Conservation (phyloP, 2,113 vertebrate species). For the Prinia subflava region DNA sequence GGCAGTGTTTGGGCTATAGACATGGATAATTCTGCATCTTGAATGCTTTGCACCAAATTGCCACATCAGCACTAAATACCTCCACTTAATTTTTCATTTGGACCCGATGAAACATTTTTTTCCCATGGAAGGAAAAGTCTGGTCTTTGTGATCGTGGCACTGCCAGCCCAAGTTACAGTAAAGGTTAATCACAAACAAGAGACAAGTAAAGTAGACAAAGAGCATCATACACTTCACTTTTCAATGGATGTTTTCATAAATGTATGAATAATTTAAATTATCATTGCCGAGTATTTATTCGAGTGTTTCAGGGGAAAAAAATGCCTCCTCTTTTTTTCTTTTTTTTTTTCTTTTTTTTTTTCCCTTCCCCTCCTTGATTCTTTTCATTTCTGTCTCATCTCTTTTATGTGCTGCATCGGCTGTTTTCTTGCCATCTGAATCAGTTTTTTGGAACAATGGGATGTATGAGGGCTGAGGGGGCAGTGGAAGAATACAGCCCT, state of each 20-base stretch:
- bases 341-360: neutral
- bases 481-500: constrained; percentile 83
- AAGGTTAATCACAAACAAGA: constrained; percentile 91
- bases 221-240: constrained; percentile 82
- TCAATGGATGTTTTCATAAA: constrained; percentile 90
- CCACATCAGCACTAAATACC: constrained; percentile 77
- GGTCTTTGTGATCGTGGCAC: constrained; percentile 79
- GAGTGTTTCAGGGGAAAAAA: constrained; percentile 81
- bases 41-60: constrained; percentile 62
- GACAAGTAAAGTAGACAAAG: constrained; percentile 90
- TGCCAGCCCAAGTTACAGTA: constrained; percentile 82
- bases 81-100: constrained; percentile 72
- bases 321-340: constrained; percentile 74
- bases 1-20: constrained; percentile 38
- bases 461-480: constrained; percentile 85
- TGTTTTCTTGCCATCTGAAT: constrained; percentile 90
- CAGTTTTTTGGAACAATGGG: constrained; percentile 85
- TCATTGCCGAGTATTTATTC: constrained; percentile 81
- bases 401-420: constrained; percentile 89
- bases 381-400: constrained; percentile 86
- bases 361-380: constrained; percentile 68
- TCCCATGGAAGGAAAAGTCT: constrained; percentile 84
- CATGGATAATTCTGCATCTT: constrained; percentile 37
- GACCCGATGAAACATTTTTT: constrained; percentile 80
- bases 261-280: constrained; percentile 94